Evolutionary conservation across 2,888 invertebrate genomes (phyloP), one percentile per base, ranked within the genome.

Genomic region (Gibbula magus): DNA sequence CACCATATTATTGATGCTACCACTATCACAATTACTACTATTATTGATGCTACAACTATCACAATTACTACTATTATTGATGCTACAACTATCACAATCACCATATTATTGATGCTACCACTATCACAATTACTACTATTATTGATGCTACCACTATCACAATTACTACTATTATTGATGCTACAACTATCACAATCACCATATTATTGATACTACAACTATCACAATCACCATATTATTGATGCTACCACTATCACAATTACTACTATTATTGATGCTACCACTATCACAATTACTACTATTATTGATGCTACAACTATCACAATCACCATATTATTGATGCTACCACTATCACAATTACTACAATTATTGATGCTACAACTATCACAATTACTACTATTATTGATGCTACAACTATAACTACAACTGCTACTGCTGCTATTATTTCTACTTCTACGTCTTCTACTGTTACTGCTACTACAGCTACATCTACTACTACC

Each of bases 231-330:
- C n/a, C 4, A 54, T 54, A 10, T 20, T 54, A 22, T 20, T 20
- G 2, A 5, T 79, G 18, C 61, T 75, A n/a, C 51, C 45, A 39
- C 61, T 56, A 29, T 53, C 35, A 3, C 35, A 66, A 52, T 16
- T 51, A 35, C 77, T 75, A 61, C 70, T 51, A 39, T 73, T 78
- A 22, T 52, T 78, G 7, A 52, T 29, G 29, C 53, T 78, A 18
- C 29, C 73, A n/a, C 35, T 61, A 8, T 70, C 51, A 18, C 52
- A 35, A 20, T 22, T 29, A 5, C 13, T 29, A 5, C 35, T 5
- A 5, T 3, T 35, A 5, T 35, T 35, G n/a, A n/a, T n/a, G n/a
- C n/a, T n/a, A n/a, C n/a, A n/a, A n/a, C n/a, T n/a, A n/a, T 13
- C 2, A 70, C n/a, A 16, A 32, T 25, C 8, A 18, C 35, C n/a